A percentile compares a stretch with the other conserved stretches of the same genome.
phyloP scores from a whole-genome alignment of 2,888 invertebrate species.

The Urechis unicinctus region DNA sequence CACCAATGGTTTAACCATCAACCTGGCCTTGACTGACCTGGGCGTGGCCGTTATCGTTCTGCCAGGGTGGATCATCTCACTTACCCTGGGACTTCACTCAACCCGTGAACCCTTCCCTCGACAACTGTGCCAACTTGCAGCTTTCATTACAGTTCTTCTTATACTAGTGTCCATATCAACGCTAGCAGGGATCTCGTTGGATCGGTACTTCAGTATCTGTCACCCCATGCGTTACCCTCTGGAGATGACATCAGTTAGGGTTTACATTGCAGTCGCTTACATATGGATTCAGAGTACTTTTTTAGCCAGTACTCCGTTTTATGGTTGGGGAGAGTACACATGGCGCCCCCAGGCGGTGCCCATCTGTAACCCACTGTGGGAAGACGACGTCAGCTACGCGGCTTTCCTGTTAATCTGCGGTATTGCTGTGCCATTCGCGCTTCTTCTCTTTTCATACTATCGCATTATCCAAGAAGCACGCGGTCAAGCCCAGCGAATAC shows the following conservation, averaged over 20 bases:
- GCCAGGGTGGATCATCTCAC: constrained; percentile 22
- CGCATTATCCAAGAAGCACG: constrained; percentile 25
- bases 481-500: constrained; percentile 23
- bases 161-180: constrained; percentile 31
- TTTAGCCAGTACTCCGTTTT: constrained; percentile 25
- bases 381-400: constrained; percentile 16
- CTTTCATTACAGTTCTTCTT: constrained; percentile 20
- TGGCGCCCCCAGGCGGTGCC: constrained; percentile 31
- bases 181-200: constrained; percentile 29
- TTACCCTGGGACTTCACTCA: constrained; percentile 6
- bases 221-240: constrained; percentile 31
- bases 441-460: constrained; percentile 26
- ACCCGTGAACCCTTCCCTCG: constrained; percentile 14
- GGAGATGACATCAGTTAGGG: constrained; percentile 21
- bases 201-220: constrained; percentile 31
- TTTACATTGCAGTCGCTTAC: constrained; percentile 14
- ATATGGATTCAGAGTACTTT: constrained; percentile 27
- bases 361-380: constrained; percentile 25
- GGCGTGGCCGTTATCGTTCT: constrained; percentile 18
- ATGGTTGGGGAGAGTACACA: constrained; percentile 32
- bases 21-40: constrained; percentile 23
- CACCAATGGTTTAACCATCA: constrained; percentile 21
- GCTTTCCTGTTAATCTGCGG: constrained; percentile 22
- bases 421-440: constrained; percentile 20
- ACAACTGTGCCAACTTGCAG: constrained; percentile 17